These are phyloP conservation scores for Chironomus tepperi DNA, from an alignment of 1,140 invertebrate species.

Conservation along the genomic window DNA sequence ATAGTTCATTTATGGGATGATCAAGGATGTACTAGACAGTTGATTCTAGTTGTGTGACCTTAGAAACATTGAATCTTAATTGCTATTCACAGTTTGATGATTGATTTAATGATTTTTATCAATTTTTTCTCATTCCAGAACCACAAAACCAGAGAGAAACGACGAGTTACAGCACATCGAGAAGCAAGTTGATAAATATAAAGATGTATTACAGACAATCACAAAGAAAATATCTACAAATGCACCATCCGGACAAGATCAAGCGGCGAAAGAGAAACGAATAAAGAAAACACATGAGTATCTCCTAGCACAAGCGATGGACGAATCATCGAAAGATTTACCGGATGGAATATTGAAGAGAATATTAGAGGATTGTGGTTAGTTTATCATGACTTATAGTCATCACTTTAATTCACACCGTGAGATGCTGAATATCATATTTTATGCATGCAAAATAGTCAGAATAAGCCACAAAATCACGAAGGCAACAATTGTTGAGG, in stretches of 20 bases:
- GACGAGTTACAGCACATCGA: conserved; percentile 82
- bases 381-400: conserved; percentile 30
- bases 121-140: no score
- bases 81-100: no score
- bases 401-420: no score
- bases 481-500: no score
- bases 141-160: conserved; percentile 77
- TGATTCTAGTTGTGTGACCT: no score
- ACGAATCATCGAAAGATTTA: conserved; percentile 48
- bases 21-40: no score
- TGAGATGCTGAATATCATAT: no score
- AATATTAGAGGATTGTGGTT: conserved; percentile 49
- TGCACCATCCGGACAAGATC: conserved; percentile 49
- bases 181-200: conserved; percentile 76
- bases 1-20: background rate
- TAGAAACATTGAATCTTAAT: no score
- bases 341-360: conserved; percentile 48
- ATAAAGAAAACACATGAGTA: conserved; percentile 50
- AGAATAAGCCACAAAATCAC: no score
- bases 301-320: conserved; percentile 46
- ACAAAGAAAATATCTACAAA: conserved; percentile 52
- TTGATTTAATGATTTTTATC: no score
- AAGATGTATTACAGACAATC: conserved; percentile 58
- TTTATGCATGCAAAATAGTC: no score
- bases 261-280: conserved; percentile 62